Conservation (phyloP, 2,888 invertebrate genomes). For the Plebejus anna region DNA sequence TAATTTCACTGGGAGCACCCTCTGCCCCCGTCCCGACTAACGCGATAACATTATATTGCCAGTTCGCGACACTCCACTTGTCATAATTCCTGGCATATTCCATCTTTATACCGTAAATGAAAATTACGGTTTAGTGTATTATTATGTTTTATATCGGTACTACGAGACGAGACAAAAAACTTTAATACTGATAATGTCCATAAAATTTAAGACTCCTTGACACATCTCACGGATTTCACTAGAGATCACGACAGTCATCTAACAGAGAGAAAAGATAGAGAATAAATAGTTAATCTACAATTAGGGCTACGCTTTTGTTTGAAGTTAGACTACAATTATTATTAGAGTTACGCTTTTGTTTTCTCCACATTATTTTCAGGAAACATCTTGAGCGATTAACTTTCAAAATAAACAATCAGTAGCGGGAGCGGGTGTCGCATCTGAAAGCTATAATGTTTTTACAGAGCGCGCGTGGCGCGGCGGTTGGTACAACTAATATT, state of each 20-base stretch:
- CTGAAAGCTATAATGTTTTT: constrained; percentile 29
- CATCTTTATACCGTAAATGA: not conserved
- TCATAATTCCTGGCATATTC: constrained; percentile 5
- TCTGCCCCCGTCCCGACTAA: constrained; percentile 33
- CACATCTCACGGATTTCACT: no score
- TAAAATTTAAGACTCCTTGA: no score
- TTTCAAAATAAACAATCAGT: constrained; percentile 20
- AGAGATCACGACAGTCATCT: no score
- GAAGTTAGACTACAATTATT: not conserved
- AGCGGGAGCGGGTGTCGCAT: constrained; percentile 2
- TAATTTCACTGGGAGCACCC: constrained; percentile 61
- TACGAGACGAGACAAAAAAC: not conserved
- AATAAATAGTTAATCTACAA: no score
- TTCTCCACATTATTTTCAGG: not conserved
- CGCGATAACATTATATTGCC: constrained; percentile 22
- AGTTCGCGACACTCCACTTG: constrained; percentile 3
- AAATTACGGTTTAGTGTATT: not conserved
- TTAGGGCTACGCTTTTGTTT: not conserved
- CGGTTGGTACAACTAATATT: no score
- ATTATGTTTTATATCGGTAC: not conserved
- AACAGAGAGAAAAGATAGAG: no score
- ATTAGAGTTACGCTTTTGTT: not conserved
- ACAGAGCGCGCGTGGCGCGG: constrained; percentile 18
- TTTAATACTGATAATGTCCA: no score
- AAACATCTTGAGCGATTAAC: not conserved